These are phyloP conservation scores for Trissolcus basalis DNA, from an alignment of 1,140 invertebrate genomes.

Conservation along the genomic window DNA sequence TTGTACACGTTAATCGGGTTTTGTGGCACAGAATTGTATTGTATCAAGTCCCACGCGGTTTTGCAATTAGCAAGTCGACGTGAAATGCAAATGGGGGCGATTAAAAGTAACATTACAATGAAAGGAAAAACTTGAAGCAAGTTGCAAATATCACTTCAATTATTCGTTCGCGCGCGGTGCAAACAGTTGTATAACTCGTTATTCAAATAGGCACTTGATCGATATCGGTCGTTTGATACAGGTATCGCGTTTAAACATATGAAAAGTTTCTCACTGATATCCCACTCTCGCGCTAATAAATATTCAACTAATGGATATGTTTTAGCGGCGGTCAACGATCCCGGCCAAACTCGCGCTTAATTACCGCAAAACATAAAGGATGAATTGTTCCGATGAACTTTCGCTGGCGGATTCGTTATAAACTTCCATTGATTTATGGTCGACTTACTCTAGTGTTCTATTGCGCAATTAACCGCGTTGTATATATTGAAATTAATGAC, in stretches of 20 bases:
- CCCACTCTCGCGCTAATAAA: conserved; percentile 8
- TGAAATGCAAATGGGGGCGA: conserved; percentile 30
- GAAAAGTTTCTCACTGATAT: conserved; percentile 14
- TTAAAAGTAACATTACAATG: conserved; percentile 35
- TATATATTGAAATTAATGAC: too few species aligned
- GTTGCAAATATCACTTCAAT: conserved; percentile 39
- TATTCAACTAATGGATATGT: conserved; percentile 34
- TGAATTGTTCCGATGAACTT: conserved; percentile 15
- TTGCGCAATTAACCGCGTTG: too few species aligned
- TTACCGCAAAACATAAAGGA: conserved; percentile 7
- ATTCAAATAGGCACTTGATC: conserved; percentile 34
- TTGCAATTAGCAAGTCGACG: conserved; percentile 23
- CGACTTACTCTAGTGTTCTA: too few species aligned
- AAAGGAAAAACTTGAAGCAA: conserved; percentile 27
- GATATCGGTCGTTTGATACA: conserved; percentile 23
- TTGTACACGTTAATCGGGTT: too few species aligned
- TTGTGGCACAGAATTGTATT: not conserved
- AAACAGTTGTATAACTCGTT: conserved; percentile 38
- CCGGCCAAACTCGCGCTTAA: conserved; percentile 2
- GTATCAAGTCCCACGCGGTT: conserved; percentile 37
- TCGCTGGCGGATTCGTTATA: not conserved
- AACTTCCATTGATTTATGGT: too few species aligned
- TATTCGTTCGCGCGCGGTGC: conserved; percentile 8
- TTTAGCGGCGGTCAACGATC: conserved; percentile 17
- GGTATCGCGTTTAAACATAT: conserved; percentile 12